Percentiles rank a stretch among this genome's conserved stretches.
Evolutionary conservation across 2,113 vertebrate species (phyloP).

Genomic region (Scolopax mira): DNA sequence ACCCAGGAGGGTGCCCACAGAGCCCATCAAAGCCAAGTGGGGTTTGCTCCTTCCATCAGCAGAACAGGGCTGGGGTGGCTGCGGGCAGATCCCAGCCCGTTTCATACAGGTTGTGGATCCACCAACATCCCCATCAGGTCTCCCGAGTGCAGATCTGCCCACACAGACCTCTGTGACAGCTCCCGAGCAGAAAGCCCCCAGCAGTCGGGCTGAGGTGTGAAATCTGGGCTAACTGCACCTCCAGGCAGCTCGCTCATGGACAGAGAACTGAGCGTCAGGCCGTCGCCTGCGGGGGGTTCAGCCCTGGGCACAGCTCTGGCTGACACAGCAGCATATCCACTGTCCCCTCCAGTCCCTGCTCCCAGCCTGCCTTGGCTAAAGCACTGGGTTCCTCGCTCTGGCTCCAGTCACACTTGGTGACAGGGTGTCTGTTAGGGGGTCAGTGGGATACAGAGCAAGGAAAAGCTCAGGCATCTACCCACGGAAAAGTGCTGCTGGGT

Average conservation of each 20-base stretch:
- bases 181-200: not conserved
- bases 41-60: not conserved
- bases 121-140: not conserved
- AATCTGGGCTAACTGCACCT: not conserved
- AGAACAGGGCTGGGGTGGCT: not conserved
- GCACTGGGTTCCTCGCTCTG: not conserved
- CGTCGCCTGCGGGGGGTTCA: fast-evolving
- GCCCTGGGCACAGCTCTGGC: not conserved
- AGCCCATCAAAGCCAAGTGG: not conserved
- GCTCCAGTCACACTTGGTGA: fast-evolving
- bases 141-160: not conserved
- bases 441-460: not conserved
- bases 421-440: not conserved
- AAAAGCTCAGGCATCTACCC: not conserved
- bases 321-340: not conserved
- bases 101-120: not conserved
- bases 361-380: not conserved
- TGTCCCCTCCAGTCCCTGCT: not conserved
- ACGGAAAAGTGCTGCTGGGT: not conserved
- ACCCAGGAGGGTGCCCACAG: fast-evolving
- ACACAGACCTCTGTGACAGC: not conserved
- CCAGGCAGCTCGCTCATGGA: not conserved
- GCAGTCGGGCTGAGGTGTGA: not conserved
- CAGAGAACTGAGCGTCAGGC: not conserved
- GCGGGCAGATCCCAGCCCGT: not conserved